phyloP scores from a whole-genome alignment of 2,888 invertebrate genomes.

The Podotricha telesiphe region DNA sequence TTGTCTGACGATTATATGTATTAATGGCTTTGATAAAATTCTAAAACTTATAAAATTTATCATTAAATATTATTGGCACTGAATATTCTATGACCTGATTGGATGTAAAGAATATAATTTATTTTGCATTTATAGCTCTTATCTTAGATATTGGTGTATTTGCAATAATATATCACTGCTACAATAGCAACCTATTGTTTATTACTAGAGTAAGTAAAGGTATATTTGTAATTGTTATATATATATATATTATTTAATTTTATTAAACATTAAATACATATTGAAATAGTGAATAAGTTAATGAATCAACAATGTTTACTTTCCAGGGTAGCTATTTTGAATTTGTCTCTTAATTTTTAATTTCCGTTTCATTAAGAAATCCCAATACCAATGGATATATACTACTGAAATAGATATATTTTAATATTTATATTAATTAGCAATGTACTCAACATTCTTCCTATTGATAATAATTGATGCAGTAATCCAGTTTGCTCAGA shows the following conservation, averaged over 20 bases:
- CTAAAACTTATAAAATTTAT: conserved; percentile 6
- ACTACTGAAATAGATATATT: no score
- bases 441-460: no score
- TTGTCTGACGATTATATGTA: conserved; percentile 5
- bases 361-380: no score
- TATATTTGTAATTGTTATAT: conserved; percentile 6
- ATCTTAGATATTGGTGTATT: neutral
- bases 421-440: no score
- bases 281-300: no score
- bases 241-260: neutral
- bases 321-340: no score
- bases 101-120: neutral
- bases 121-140: conserved; percentile 22
- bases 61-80: conserved; percentile 19
- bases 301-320: no score
- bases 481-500: no score
- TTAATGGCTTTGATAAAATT: neutral
- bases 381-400: no score
- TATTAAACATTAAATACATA: neutral
- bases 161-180: conserved; percentile 1
- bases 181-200: neutral
- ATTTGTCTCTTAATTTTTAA: no score
- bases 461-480: no score
- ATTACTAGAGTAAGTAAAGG: neutral
- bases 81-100: conserved; percentile 4